phyloP scores from a whole-genome alignment of 92 coral and sea anemone genomes.

The Heliopora coerulea region DNA sequence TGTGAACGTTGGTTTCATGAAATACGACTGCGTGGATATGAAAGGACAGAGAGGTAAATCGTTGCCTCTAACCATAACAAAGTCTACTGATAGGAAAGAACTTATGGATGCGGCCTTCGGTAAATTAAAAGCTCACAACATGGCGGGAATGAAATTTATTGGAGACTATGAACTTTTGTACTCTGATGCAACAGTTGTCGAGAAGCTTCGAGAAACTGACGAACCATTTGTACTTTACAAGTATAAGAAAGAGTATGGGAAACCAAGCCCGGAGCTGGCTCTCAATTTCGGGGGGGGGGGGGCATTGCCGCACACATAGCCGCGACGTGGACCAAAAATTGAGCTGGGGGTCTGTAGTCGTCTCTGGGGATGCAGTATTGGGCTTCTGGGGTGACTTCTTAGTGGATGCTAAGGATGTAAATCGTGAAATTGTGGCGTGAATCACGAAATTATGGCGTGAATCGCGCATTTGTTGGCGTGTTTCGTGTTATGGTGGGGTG shows the following conservation, averaged over 20 bases:
- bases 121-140: background rate
- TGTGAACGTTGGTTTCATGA: constrained; percentile 3
- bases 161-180: background rate
- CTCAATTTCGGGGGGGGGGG: too few species aligned
- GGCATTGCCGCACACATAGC: too few species aligned
- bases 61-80: background rate
- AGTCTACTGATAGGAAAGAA: background rate
- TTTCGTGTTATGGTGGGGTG: too few species aligned
- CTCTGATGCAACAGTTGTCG: constrained; percentile 9
- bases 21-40: background rate
- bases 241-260: constrained; percentile 13
- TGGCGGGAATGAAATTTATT: background rate
- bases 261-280: constrained; percentile 19
- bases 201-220: constrained; percentile 4
- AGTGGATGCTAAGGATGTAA: constrained; percentile 6
- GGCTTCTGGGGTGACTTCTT: constrained; percentile 30
- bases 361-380: constrained; percentile 4
- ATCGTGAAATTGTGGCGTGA: too few species aligned
- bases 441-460: too few species aligned
- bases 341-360: too few species aligned
- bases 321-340: too few species aligned
- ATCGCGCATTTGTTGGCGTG: too few species aligned
- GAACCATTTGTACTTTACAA: constrained; percentile 7
- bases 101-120: background rate
- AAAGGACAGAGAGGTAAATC: background rate